Evolutionary conservation across 2,888 invertebrate species (phyloP), one percentile per base, ranked within the genome.

Genomic region (Tetheella fluctuosa): DNA sequence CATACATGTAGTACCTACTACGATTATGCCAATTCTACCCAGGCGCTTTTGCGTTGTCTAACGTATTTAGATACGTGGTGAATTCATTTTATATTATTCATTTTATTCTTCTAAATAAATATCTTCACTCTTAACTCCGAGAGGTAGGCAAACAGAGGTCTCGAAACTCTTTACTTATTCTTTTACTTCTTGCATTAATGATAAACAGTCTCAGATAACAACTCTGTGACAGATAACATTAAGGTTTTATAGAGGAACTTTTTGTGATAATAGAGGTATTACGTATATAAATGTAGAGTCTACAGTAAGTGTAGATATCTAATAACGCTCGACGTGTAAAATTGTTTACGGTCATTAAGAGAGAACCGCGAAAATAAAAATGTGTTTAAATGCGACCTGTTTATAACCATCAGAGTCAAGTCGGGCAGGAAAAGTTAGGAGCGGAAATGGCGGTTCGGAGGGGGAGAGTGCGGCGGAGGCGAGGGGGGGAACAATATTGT

Each of bases 341-440:
- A 79, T 79, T 81, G 77, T 75, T 82, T 79, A 81, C 74, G 78
- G 82, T 86, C 89, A 87, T 90, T 89, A 89, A 83, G 78, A 77
- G 72, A 73, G 77, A 76, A 77, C 79, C 73, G 75, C 81, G 80
- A 84, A 80, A 80, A 79, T 70, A 79, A 79, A 76, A 81, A 20
- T 76, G 69, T 76, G 81, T 83, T 84, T 80, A 85, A 88, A 83
- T 83, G 84, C 82, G 83, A 83, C 81, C 86, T 84, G 88, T 91
- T 90, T 90, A 86, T 88, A 88, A 86, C 86, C 85, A 86, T 90
- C 90, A 86, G 84, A 85, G 83, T 79, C 84, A 86, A 89, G 88
- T 84, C 81, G 83, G 80, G 84, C 77, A 75, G 73, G 76, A 73
- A 83, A 90, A 88, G 88, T 89, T 87, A 88, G 80, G 83, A 73